Evolutionary conservation across 2,113 vertebrate species (phyloP), one percentile per base, ranked within the genome.

Genomic region (Danio rerio): DNA sequence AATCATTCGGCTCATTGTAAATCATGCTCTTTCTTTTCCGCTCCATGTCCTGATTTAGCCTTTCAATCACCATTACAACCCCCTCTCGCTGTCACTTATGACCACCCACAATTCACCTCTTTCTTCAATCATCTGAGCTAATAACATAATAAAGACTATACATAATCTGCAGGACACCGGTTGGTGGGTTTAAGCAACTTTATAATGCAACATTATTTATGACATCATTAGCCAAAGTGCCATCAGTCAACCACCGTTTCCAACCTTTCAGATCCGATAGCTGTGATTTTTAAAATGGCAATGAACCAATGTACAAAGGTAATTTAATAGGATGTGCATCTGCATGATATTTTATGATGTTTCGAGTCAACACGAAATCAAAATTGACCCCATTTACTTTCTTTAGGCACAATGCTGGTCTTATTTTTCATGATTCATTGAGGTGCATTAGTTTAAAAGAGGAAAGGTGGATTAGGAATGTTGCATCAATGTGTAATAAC

Each of bases 21-120:
- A 90, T 88, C 82, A 85, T 87, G 80, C 71, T 42, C 6, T 70
- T 62, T 82, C 53, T 59, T 16, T 55, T 62, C 47, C n/a, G 47
- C 31, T 68, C 63, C 13, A 7, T 81, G 15, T 62, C 31, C 45
- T 50, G 15, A 13, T 20, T 68, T 78, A 84, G 86, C 80, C 74
- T 81, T 66, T 87, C 85, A 72, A 75, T 87, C 84, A 77, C 85
- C 61, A 78, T 83, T 86, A 84, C 81, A 85, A 59, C 87, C 81
- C 73, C 75, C 16, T 49, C 0, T 59, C 71, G 59, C 71, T 55
- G 71, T 58, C 71, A 74, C 71, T 18, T 63, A 76, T 85, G 78
- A 58, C 71, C 68, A 87, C 62, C 78, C 81, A 80, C 81, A 84
- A 80, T 21, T 2, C 47, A 79, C 50, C 40, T 45, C 76, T 72